phyloP scores from a whole-genome alignment of 2,113 vertebrate species.

The Pipa parva region DNA sequence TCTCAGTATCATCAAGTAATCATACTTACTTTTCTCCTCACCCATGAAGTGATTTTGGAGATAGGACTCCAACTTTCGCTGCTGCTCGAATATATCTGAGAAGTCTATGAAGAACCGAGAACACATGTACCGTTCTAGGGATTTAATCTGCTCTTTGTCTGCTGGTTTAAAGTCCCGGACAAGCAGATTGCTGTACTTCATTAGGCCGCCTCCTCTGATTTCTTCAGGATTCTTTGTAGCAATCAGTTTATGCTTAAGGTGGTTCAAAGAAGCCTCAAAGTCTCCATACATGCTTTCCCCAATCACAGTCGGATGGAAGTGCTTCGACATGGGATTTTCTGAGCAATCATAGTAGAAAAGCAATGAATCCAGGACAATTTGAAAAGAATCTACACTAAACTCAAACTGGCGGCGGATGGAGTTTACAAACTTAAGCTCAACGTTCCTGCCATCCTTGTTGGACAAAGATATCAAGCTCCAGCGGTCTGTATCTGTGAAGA shows the following conservation, averaged over 20 bases:
- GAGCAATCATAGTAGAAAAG: conserved; percentile 79
- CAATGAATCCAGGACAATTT: conserved; percentile 92
- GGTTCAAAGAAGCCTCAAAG: conserved; percentile 77
- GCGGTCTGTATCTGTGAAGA: conserved; percentile 86
- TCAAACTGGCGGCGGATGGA: conserved; percentile 93
- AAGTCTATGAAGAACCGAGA: conserved; percentile 98
- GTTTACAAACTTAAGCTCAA: conserved; percentile 96
- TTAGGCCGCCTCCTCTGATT: conserved; percentile 89
- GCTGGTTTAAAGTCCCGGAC: conserved; percentile 85
- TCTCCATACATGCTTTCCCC: conserved; percentile 93
- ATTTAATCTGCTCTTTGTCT: conserved; percentile 84
- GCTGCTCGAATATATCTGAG: conserved; percentile 91
- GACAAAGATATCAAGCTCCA: conserved; percentile 98
- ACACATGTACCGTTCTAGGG: conserved; percentile 94
- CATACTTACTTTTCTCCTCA: conserved; percentile 92
- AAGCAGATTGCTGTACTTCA: conserved; percentile 95
- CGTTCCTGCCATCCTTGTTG: conserved; percentile 91
- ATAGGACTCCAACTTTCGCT: conserved; percentile 91
- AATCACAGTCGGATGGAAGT: conserved; percentile 76
- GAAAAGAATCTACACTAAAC: conserved; percentile 97
- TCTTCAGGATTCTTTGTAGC: conserved; percentile 94
- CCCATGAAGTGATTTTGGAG: conserved; percentile 95
- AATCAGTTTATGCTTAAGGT: conserved; percentile 86
- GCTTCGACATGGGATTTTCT: conserved; percentile 69
- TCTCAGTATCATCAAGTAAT: conserved; percentile 93